Conservation (phyloP, 2,113 vertebrate species). For the Bothrops jararaca region DNA sequence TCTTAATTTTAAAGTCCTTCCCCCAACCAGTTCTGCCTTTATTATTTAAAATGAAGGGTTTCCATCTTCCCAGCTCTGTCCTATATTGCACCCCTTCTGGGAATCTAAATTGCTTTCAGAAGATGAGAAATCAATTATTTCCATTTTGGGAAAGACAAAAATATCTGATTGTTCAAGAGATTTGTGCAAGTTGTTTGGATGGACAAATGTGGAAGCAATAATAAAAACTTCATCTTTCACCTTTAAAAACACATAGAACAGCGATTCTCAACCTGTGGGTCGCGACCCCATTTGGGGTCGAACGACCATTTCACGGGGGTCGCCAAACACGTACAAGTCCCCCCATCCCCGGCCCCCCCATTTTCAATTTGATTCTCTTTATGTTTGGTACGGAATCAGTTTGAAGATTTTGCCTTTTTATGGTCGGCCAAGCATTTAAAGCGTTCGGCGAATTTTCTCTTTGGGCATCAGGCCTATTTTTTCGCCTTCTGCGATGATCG, state of each 20-base stretch:
- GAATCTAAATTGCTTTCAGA: slow-evolving; percentile 5
- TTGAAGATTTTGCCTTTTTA: no score
- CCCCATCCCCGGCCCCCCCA: no score
- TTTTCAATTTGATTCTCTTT: no score
- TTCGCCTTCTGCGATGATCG: no score
- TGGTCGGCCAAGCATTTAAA: no score
- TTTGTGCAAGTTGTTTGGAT: background rate
- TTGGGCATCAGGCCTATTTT: no score
- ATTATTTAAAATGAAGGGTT: background rate
- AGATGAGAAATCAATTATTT: slow-evolving; percentile 21
- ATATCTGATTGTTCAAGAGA: background rate
- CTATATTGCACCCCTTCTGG: background rate
- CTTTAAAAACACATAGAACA: background rate
- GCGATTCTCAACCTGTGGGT: no score
- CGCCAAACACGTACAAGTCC: no score
- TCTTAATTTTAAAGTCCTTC: background rate
- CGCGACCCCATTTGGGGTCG: no score
- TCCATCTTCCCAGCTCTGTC: background rate
- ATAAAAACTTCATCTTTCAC: background rate
- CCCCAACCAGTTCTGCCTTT: background rate
- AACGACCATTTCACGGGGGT: no score
- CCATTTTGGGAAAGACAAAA: background rate
- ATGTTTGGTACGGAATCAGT: no score
- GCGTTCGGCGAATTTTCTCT: no score
- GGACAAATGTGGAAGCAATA: background rate